A percentile compares a stretch with the other conserved stretches of the same genome.
These are phyloP conservation scores for Parus major DNA, from an alignment of 2,113 vertebrate species.

Conservation along the genomic window DNA sequence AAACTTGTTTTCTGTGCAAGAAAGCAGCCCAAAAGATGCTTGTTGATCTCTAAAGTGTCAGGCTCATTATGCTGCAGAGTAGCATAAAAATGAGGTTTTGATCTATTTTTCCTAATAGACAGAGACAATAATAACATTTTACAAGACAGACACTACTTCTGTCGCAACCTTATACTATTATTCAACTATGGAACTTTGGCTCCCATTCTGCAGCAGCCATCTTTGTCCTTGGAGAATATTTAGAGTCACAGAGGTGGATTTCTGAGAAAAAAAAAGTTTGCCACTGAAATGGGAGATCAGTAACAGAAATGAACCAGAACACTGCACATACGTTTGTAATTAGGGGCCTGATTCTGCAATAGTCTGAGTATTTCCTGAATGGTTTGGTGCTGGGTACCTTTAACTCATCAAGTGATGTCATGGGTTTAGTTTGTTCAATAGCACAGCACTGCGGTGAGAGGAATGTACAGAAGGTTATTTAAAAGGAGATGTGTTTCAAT, in stretches of 20 bases:
- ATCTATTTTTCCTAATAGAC: background rate
- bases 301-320: constrained; percentile 30
- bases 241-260: background rate
- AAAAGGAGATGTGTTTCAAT: background rate
- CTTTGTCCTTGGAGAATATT: background rate
- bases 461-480: background rate
- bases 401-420: constrained; percentile 31
- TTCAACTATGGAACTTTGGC: background rate
- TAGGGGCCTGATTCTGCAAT: constrained; percentile 31
- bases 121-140: background rate
- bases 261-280: background rate
- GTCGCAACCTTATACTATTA: background rate
- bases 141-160: background rate
- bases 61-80: background rate
- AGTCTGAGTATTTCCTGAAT: constrained; percentile 33
- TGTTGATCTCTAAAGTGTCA: background rate
- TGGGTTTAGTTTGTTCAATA: background rate
- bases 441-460: background rate
- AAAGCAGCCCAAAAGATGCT: background rate
- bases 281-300: background rate
- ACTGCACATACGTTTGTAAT: constrained; percentile 19
- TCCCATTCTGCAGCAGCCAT: background rate
- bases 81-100: background rate
- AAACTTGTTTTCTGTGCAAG: background rate
- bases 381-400: constrained; percentile 23